These are phyloP conservation scores for Petrocephalus microphthalmus DNA, from an alignment of 2,113 vertebrate genomes.

Conservation along the genomic window DNA sequence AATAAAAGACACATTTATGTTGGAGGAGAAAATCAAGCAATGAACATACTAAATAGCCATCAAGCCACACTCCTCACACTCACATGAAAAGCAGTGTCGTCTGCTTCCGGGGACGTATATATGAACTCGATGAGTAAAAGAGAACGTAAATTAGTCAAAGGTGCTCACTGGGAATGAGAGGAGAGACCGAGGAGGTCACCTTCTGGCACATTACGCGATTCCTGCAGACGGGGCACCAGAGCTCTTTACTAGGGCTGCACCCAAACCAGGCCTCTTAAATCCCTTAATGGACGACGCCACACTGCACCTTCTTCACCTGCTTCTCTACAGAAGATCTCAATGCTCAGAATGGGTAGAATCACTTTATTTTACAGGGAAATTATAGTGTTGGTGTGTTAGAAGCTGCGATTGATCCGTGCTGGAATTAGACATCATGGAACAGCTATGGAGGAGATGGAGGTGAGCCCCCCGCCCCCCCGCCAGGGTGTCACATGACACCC, in stretches of 20 bases:
- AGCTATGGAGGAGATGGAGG: background rate
- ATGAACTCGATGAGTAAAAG: background rate
- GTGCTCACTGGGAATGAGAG: background rate
- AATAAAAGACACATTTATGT: background rate
- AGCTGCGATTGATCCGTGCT: background rate
- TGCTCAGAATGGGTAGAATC: background rate
- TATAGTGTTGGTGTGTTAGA: background rate
- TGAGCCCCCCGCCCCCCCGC: too few species aligned
- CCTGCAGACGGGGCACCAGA: background rate
- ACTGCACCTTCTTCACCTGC: background rate
- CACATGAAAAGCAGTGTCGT: background rate
- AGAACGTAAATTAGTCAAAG: background rate
- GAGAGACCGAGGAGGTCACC: background rate
- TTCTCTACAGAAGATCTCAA: background rate
- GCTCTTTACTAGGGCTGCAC: background rate
- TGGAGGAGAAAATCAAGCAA: background rate
- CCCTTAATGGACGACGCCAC: background rate
- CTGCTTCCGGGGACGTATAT: background rate
- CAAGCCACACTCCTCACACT: background rate
- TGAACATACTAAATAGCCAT: background rate
- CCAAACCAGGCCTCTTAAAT: background rate
- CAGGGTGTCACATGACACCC: background rate
- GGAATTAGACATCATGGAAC: background rate
- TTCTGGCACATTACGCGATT: background rate
- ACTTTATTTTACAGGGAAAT: background rate